phyloP scores from a whole-genome alignment of 1,140 invertebrate genomes.

The Copidosoma floridanum region DNA sequence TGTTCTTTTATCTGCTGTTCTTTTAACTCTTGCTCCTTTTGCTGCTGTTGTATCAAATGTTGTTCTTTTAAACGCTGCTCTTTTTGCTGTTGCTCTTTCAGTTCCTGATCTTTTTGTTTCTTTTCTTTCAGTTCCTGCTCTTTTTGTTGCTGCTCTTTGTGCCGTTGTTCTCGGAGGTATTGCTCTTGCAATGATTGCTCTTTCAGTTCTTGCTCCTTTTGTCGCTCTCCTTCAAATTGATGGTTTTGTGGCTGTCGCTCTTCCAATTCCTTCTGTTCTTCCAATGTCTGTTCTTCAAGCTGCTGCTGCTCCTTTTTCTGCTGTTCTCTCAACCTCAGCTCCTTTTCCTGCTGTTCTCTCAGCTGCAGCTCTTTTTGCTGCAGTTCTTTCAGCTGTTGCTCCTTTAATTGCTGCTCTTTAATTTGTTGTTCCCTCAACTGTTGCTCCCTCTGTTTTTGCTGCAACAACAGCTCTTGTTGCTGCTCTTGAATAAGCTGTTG shows the following conservation, averaged over 20 bases:
- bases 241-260: neutral
- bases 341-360: too few species aligned
- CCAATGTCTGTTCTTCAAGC: too few species aligned
- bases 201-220: neutral
- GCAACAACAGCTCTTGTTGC: slow-evolving; percentile 1
- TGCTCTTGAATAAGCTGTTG: slow-evolving; percentile 9
- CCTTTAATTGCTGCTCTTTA: neutral
- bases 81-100: slow-evolving; percentile 1
- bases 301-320: too few species aligned
- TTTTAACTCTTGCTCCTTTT: too few species aligned
- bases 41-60: neutral
- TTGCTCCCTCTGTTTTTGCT: neutral
- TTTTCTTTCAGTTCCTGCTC: neutral
- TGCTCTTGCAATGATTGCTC: neutral
- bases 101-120: neutral
- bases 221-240: neutral
- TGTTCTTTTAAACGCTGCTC: neutral
- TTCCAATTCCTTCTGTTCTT: neutral
- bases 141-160: neutral
- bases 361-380: neutral
- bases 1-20: neutral
- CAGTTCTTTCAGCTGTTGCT: neutral
- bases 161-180: neutral
- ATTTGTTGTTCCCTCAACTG: neutral
- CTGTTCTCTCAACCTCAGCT: too few species aligned